Evolutionary conservation across 2,113 vertebrate species (phyloP).

Genomic region (Lipotes vexillifer): DNA sequence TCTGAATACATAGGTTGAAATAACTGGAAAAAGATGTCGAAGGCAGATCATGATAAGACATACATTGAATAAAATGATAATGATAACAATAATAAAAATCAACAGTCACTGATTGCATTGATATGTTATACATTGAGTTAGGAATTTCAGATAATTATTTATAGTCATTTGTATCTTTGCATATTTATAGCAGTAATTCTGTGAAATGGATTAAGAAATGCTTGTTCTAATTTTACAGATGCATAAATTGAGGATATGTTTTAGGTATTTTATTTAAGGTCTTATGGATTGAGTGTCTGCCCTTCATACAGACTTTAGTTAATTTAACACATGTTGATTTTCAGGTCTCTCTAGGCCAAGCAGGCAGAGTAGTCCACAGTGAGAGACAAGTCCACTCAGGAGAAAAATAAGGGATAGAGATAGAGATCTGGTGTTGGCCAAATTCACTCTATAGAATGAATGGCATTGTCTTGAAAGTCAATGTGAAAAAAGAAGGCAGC

Average conservation of each 20-base stretch:
- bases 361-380: background rate
- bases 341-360: background rate
- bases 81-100: background rate
- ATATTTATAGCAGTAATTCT: background rate
- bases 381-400: background rate
- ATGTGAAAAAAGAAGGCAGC: background rate
- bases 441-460: background rate
- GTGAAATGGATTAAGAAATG: background rate
- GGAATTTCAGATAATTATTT: background rate
- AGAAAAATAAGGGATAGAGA: background rate
- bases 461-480: background rate
- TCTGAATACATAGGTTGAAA: background rate
- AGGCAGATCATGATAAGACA: background rate
- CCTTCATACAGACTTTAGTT: background rate
- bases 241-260: background rate
- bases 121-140: background rate
- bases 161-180: background rate
- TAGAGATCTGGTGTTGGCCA: background rate
- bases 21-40: background rate
- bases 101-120: background rate
- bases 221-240: background rate
- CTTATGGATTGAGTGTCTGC: background rate
- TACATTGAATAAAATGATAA: background rate
- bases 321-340: background rate
- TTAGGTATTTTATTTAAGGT: background rate